Percentiles rank a stretch among this genome's conserved stretches.
These are phyloP conservation scores for Columba janthina DNA, from an alignment of 2,113 vertebrate species.

Conservation along the genomic window DNA sequence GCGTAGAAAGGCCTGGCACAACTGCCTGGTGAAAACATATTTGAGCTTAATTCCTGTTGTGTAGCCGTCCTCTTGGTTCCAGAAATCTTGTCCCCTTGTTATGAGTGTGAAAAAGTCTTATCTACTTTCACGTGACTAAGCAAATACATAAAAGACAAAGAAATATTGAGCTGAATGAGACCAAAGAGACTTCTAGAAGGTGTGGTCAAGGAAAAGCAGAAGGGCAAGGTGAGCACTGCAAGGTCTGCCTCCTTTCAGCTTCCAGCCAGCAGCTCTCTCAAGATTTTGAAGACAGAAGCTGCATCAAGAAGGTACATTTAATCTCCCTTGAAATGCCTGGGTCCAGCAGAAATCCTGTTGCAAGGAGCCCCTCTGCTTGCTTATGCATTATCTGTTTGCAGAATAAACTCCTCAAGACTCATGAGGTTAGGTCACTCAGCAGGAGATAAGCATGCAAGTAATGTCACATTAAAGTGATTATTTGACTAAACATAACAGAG, in stretches of 20 bases:
- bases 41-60: neutral
- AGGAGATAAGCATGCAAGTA: neutral
- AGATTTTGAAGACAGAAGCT: neutral
- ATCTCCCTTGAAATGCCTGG: neutral
- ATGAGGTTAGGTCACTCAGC: neutral
- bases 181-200: neutral
- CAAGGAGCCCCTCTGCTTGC: neutral
- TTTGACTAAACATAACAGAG: neutral
- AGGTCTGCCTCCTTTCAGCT: neutral
- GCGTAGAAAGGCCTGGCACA: neutral
- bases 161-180: neutral
- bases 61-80: neutral
- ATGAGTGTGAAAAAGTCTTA: neutral
- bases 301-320: fast-evolving
- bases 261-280: neutral
- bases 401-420: neutral
- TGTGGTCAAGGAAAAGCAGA: neutral
- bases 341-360: neutral
- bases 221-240: neutral
- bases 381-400: neutral
- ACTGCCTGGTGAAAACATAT: neutral
- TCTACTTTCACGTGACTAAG: neutral
- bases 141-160: neutral
- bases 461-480: neutral
- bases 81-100: neutral